Base-by-base conservation (phyloP, 1,140 invertebrate genomes). In the Adoxophyes honmai region DNA sequence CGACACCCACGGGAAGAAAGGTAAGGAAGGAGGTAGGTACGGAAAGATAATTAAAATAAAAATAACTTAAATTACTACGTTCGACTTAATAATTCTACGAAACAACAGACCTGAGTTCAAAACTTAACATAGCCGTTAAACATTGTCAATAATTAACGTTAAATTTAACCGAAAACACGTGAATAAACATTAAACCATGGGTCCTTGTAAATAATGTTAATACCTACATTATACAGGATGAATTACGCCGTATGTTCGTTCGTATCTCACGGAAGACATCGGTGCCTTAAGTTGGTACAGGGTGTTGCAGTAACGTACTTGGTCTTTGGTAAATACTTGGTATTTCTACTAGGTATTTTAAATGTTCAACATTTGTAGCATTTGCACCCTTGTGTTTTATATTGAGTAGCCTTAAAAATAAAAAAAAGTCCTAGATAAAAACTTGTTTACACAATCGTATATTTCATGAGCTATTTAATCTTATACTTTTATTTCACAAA, bases 191-290 rank as follows among this genome's bases (percentile, higher is more conserved):
- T 48, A 48, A 0, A 48, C n/a, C 18, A 28, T 28, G 16, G 28
- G 14, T 10, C 4, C 11, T 48, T 28, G 21, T 48, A 48, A 48
- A 48, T 48, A 21, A 48, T 48, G 42, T 48, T 48, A 48, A 48
- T 28, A 13, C 21, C 14, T 16, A 15, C 18, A 48, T 28, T 33
- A 48, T 48, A 28, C 42, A 48, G 21, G 16, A 8, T 48, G 42
- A 28, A 48, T 48, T 48, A 48, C 11, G 16, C 11, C 11, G 42
- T 28, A 28, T 6, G 39, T 21, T 28, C 21, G 42, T 18, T 1
- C 42, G 15, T 18, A 48, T 48, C 21, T 15, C 16, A 14, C 13
- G 8, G 13, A 15, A 42, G 15, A 42, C 38, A 42, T 42, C 38
- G 14, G 6, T 42, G 13, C 38, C 38, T 18, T 42, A 42, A 42